Conservation (phyloP, 2,113 vertebrate genomes). For the Cyanoramphus novaezelandiae region DNA sequence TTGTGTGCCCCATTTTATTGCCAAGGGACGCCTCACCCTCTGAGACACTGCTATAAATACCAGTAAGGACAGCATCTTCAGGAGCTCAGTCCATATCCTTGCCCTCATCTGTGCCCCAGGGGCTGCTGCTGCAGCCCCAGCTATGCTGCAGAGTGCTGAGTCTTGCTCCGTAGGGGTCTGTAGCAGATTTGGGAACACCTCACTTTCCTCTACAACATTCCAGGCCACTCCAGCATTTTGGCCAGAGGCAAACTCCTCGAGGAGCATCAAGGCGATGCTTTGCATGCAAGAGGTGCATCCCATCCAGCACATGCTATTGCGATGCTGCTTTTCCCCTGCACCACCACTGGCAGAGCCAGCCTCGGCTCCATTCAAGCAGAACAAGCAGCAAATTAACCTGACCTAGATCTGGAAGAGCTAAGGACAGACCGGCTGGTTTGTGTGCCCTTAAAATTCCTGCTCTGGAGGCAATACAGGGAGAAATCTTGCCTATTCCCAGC, state of each 20-base stretch:
- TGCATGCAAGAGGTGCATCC: not conserved
- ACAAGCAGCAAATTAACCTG: constrained; percentile 2
- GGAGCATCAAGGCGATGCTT: not conserved
- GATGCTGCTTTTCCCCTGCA: not conserved
- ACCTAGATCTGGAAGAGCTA: constrained; percentile 36
- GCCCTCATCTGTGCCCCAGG: not conserved
- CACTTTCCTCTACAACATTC: not conserved
- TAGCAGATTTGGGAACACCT: not conserved
- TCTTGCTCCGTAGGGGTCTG: not conserved
- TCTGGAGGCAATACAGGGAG: not conserved
- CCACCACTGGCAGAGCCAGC: not conserved
- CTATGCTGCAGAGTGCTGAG: not conserved
- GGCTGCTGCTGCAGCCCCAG: not conserved
- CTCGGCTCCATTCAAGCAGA: not conserved
- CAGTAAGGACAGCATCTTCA: not conserved
- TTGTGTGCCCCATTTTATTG: not conserved
- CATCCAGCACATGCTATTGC: rapidly evolving
- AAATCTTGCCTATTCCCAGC: not conserved
- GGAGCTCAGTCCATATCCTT: not conserved
- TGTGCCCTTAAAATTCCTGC: not conserved
- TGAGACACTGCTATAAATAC: not conserved
- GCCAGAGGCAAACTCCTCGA: not conserved
- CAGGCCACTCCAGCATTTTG: not conserved
- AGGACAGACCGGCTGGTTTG: not conserved
- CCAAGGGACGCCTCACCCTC: not conserved